Evolutionary conservation across 2,888 invertebrate species (phyloP).

Genomic region (Tridacna gigas): DNA sequence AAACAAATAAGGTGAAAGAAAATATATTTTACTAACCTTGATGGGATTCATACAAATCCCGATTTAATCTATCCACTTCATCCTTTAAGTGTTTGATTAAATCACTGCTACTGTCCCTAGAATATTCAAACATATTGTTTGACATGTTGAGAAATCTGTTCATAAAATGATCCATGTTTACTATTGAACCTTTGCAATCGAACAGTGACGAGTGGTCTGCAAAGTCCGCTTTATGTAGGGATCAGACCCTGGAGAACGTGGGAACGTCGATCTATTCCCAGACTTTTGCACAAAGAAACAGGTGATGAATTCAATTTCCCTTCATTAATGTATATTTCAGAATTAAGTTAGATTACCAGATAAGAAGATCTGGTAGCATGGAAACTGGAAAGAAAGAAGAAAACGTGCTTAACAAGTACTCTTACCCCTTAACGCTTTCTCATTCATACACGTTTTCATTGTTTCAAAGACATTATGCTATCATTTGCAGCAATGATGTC

Average conservation of each 20-base stretch:
- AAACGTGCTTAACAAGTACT: background rate
- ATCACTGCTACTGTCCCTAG: conserved; percentile 1
- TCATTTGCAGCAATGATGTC: background rate
- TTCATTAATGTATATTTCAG: conserved; percentile 1
- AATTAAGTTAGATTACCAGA: background rate
- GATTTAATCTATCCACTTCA: conserved; percentile 8
- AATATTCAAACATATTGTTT: conserved; percentile 10
- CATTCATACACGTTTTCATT: background rate
- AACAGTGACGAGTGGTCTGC: background rate
- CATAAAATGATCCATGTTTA: conserved; percentile 2
- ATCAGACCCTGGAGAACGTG: background rate
- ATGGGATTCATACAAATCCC: background rate
- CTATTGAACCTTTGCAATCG: background rate
- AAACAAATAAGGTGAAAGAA: background rate
- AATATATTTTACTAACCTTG: background rate
- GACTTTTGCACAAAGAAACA: conserved; percentile 7
- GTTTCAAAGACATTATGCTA: background rate
- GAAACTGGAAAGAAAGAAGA: too few relatives aligned
- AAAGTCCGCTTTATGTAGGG: background rate
- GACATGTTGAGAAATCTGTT: background rate
- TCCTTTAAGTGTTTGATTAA: background rate
- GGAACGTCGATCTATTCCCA: background rate
- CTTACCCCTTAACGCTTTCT: background rate
- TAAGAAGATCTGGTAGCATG: too few relatives aligned
- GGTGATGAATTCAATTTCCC: background rate